Evolutionary conservation across 1,140 invertebrate genomes (phyloP), one percentile per base, ranked within the genome.

Genomic region (Tetranychus urticae): DNA sequence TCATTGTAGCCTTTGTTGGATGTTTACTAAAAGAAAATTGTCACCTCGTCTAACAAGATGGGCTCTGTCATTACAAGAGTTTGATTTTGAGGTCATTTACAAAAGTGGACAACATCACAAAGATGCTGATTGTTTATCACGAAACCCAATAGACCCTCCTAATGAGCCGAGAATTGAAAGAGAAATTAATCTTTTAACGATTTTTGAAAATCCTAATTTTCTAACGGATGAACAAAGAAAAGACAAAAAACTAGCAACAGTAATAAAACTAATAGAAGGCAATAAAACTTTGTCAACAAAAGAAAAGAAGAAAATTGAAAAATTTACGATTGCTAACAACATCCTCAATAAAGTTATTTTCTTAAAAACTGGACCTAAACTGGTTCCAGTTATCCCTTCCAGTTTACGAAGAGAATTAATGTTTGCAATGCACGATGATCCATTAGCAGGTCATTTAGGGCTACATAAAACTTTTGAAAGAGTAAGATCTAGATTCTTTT

Each of bases 1-100:
- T 63, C 74, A 79, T 63, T 68, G 69, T 66, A 71, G 74, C 0
- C 63, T 78, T 2, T 62, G 64, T 37, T 78, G 72, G 71, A 65
- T 78, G 7, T 64, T 68, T 35, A 68, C 68, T 2, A 65, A 74
- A 3, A 72, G 70, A 63, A 70, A 75, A n/a, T 68, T 73, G 1
- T 66, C 65, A 1, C 71, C 70, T 52, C 54, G 75, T 54, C 61
- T 69, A 34, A 57, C 48, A 10, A 48, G 65, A 13, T 69, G 68
- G 67, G 57, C 64, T 13, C 36, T 66, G 2, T 56, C 61, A 46
- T 45, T 69, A 12, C 54, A 65, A 48, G 57, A 66, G 35, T 67
- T 55, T 58, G 61, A 66, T 5, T 67, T 62, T 33, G 56, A 61
- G 35, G 61, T 68, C 61, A 14, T 55, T 1, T 65, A 65, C n/a